Evolutionary conservation across 2,797 vertebrate genomes (phyloP).

Genomic region (Acestrorhynchus altus): DNA sequence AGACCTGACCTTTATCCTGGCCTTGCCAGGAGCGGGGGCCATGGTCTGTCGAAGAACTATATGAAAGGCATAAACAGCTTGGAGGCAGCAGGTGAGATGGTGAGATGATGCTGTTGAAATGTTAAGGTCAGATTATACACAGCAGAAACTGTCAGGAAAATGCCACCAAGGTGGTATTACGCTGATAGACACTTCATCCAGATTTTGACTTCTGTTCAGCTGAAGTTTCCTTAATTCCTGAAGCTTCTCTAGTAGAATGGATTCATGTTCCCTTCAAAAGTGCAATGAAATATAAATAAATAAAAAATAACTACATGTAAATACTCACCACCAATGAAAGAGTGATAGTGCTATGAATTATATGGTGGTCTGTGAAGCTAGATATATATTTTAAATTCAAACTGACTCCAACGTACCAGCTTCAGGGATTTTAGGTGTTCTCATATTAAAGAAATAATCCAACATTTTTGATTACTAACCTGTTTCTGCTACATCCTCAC

Average conservation of each 20-base stretch:
- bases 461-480: too few relatives aligned
- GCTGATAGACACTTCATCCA: neutral
- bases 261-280: neutral
- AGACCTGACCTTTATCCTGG: slow-evolving; percentile 4
- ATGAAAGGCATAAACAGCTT: neutral
- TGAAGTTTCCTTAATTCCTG: neutral
- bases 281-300: neutral
- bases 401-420: too few relatives aligned
- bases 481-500: too few relatives aligned
- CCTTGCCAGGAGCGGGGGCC: too few relatives aligned
- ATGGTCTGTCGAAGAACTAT: neutral
- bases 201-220: neutral
- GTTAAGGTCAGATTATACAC: slow-evolving; percentile 7
- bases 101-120: neutral
- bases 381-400: too few relatives aligned
- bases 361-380: too few relatives aligned
- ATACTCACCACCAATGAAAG: too few relatives aligned
- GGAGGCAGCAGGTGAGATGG: slow-evolving; percentile 21
- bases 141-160: neutral
- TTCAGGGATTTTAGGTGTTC: too few relatives aligned
- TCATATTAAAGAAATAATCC: too few relatives aligned
- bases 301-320: neutral
- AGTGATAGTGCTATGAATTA: too few relatives aligned
- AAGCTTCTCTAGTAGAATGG: neutral
- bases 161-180: neutral